These are phyloP conservation scores for Augochlora pura DNA, from an alignment of 1,140 invertebrate species.

Conservation along the genomic window DNA sequence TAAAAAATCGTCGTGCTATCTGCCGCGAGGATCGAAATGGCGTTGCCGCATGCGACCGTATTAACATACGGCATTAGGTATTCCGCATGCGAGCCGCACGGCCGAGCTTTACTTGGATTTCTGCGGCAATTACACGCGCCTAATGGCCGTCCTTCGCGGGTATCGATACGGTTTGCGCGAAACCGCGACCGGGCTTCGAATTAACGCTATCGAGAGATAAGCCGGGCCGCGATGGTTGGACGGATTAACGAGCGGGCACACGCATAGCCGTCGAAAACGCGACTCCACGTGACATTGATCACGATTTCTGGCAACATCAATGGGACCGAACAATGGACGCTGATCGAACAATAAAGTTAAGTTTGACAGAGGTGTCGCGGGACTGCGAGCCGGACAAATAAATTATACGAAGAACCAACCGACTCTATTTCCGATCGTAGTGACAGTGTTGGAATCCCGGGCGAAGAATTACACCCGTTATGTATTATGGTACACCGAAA, in stretches of 20 bases:
- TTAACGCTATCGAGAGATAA: constrained; percentile 48
- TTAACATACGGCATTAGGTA: constrained; percentile 71
- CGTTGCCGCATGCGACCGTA: constrained; percentile 67
- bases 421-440: too few species aligned
- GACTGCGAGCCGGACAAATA: too few species aligned
- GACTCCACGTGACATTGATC: background rate
- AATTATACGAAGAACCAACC: too few species aligned
- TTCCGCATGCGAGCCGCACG: constrained; percentile 57
- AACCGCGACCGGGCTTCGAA: constrained; percentile 18
- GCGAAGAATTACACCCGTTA: too few species aligned
- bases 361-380: too few species aligned
- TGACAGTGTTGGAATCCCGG: too few species aligned
- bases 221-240: constrained; percentile 18
- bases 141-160: constrained; percentile 39
- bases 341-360: too few species aligned
- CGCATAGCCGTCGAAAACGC: background rate
- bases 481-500: too few species aligned
- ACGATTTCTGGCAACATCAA: background rate
- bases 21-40: constrained; percentile 64
- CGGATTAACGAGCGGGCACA: constrained; percentile 7
- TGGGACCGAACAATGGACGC: too few species aligned
- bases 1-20: constrained; percentile 67
- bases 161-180: constrained; percentile 48
- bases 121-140: constrained; percentile 61
- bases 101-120: constrained; percentile 57